A percentile compares a stretch with the other conserved stretches of the same genome.
phyloP scores from a whole-genome alignment of 2,888 invertebrate genomes.

The Tigriopus californicus region DNA sequence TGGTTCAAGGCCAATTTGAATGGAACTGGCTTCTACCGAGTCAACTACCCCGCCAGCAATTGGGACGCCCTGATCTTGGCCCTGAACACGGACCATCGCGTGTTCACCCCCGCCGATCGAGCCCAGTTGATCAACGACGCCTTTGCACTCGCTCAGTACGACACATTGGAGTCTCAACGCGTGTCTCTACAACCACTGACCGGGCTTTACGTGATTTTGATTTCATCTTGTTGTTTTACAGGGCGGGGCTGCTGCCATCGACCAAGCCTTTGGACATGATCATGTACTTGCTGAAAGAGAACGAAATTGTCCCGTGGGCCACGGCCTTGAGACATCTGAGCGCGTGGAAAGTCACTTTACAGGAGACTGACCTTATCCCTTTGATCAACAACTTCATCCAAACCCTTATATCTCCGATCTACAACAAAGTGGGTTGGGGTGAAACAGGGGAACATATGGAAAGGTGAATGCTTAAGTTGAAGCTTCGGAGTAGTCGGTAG shows the following conservation, averaged over 20 bases:
- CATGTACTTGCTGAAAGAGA: constrained; percentile 44
- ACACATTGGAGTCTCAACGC: not conserved
- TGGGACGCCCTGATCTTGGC: constrained; percentile 47
- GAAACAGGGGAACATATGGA: constrained; percentile 42
- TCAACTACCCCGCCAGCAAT: constrained; percentile 44
- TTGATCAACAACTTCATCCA: constrained; percentile 42
- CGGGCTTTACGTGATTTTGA: constrained; percentile 19
- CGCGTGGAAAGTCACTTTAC: constrained; percentile 48
- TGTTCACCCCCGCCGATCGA: constrained; percentile 52
- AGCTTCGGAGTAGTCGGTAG: not conserved
- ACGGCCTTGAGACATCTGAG: constrained; percentile 54
- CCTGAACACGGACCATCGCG: constrained; percentile 35
- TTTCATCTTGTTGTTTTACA: too few relatives aligned
- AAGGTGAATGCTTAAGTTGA: constrained; percentile 32
- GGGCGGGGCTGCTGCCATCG: constrained; percentile 43
- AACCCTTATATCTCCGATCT: constrained; percentile 38
- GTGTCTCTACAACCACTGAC: not conserved
- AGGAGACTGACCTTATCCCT: constrained; percentile 48
- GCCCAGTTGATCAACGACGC: constrained; percentile 63
- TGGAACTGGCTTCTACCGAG: constrained; percentile 63
- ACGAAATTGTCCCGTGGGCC: constrained; percentile 66
- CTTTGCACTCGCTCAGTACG: constrained; percentile 48
- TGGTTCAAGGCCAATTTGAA: constrained; percentile 72
- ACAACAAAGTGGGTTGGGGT: constrained; percentile 42
- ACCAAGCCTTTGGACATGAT: constrained; percentile 44